A percentile compares a stretch with the other conserved stretches of the same genome.
Evolutionary conservation across 2,113 vertebrate genomes (phyloP).

Genomic region (Asarcornis scutulata): DNA sequence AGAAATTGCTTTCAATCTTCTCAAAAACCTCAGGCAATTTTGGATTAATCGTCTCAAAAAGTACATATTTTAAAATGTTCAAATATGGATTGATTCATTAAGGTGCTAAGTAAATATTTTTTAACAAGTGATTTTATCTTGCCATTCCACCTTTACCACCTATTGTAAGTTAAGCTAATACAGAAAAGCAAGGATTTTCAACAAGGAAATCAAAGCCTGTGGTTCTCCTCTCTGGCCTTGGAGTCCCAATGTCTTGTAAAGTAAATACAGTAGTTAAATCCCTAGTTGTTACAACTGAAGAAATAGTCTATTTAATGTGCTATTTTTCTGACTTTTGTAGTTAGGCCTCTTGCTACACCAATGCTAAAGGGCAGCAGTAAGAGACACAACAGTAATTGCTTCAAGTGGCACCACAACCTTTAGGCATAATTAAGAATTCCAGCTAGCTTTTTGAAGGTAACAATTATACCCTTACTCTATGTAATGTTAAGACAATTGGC

Average conservation of each 20-base stretch:
- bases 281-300: neutral
- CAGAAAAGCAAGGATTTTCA: neutral
- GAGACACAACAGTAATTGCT: neutral
- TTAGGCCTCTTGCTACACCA: neutral
- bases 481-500: slow-evolving; percentile 35
- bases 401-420: slow-evolving; percentile 22
- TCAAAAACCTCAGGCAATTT: neutral
- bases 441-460: neutral
- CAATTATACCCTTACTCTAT: neutral
- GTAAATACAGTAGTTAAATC: neutral
- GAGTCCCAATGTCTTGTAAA: neutral
- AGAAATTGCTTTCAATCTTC: neutral
- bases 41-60: slow-evolving; percentile 1
- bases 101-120: neutral
- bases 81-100: neutral
- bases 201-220: neutral
- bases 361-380: neutral
- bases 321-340: neutral
- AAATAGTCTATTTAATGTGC: neutral
- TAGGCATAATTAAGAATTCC: slow-evolving; percentile 17
- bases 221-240: neutral
- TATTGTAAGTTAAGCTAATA: neutral
- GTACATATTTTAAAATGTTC: neutral
- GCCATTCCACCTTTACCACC: neutral
- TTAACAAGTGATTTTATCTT: neutral